Conservation (phyloP, 2,113 vertebrate genomes). For the Ascaphus truei region DNA sequence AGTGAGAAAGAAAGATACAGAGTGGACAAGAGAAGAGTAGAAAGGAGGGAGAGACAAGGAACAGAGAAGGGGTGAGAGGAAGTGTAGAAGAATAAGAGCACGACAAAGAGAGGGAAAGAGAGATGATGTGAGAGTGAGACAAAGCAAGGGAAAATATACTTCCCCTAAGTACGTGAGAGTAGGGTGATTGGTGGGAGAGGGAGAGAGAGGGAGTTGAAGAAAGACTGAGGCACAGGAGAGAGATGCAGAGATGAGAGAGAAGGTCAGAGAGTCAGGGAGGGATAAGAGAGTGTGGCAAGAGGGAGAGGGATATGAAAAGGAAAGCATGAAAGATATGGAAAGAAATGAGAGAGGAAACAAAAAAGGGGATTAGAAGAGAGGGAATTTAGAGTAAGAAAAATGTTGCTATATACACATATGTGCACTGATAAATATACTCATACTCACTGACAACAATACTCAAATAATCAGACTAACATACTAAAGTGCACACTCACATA, state of each 20-base stretch:
- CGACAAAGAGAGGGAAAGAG: background rate
- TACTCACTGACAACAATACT: too few relatives aligned
- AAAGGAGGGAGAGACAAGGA: background rate
- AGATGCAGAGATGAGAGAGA: background rate
- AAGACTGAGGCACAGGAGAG: background rate
- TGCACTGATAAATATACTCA: too few relatives aligned
- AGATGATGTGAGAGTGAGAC: background rate
- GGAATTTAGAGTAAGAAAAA: conserved; percentile 1
- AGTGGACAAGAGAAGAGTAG: background rate
- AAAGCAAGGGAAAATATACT: too few relatives aligned
- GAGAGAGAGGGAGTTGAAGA: background rate
- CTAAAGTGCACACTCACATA: too few relatives aligned
- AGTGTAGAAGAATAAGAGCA: background rate
- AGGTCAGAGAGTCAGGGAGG: background rate
- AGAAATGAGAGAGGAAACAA: too few relatives aligned
- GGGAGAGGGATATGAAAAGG: too few relatives aligned
- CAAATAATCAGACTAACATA: too few relatives aligned
- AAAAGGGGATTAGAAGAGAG: background rate
- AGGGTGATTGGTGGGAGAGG: conserved; percentile 16
- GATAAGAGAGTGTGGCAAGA: background rate
- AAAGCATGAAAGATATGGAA: too few relatives aligned
- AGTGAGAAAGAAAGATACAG: background rate
- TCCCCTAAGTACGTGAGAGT: too few relatives aligned
- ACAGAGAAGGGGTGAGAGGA: background rate
- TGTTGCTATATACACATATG: too few relatives aligned